A percentile compares a stretch with the other conserved stretches of the same genome.
Conservation (phyloP, 2,888 invertebrate species). For the Lissocephala sabroskyi region DNA sequence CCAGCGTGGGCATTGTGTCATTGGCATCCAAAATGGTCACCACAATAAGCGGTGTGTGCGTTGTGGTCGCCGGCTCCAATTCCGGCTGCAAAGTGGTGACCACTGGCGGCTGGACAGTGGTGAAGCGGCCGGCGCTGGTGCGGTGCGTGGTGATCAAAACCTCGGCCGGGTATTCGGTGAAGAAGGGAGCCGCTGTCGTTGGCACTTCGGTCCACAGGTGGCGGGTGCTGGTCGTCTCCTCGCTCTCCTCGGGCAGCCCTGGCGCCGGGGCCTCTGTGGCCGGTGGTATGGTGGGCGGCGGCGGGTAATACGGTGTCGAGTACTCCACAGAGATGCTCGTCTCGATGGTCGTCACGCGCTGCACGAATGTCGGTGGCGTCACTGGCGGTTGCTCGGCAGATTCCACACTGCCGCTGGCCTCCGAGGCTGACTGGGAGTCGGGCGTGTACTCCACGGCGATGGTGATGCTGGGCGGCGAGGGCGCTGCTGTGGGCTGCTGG, state of each 20-base stretch:
- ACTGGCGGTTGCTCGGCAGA: constrained; percentile 53
- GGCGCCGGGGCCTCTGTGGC: constrained; percentile 17
- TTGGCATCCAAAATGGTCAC: constrained; percentile 39
- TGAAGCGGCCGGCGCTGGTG: constrained; percentile 50
- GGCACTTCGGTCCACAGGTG: constrained; percentile 53
- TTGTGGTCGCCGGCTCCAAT: constrained; percentile 36
- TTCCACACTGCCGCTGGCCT: constrained; percentile 42
- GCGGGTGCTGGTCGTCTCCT: constrained; percentile 35
- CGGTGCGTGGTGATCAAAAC: constrained; percentile 66
- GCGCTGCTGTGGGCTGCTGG: constrained; percentile 29
- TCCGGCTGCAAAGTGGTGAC: constrained; percentile 43
- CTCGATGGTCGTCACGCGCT: constrained; percentile 64
- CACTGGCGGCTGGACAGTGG: constrained; percentile 53
- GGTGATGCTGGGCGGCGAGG: constrained; percentile 30
- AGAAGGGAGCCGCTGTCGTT: constrained; percentile 70
- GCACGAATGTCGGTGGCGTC: constrained; percentile 51
- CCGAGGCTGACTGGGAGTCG: constrained; percentile 22
- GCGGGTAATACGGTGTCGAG: constrained; percentile 41
- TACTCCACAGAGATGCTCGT: constrained; percentile 63
- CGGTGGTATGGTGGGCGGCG: constrained; percentile 26
- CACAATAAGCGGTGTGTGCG: constrained; percentile 32
- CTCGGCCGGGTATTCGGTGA: constrained; percentile 69
- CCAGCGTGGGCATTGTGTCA: constrained; percentile 4
- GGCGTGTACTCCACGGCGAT: constrained; percentile 46
- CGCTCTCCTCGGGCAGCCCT: constrained; percentile 24